Conservation (phyloP, 2,113 vertebrate genomes). For the Perognathus longimembris region DNA sequence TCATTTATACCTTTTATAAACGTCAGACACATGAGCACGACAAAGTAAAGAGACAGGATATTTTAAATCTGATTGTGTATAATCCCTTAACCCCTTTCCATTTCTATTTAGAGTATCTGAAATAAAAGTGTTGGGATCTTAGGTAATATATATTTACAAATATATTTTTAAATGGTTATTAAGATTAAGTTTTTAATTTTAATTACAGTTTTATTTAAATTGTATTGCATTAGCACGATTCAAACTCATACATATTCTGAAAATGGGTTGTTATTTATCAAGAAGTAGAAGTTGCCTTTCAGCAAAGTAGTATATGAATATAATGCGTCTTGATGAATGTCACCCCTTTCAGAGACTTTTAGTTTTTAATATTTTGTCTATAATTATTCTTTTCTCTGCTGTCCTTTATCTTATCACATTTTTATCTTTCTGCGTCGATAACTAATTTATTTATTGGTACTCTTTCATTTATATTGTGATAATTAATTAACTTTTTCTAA, state of each 20-base stretch:
- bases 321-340: too few species aligned
- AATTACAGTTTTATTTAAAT: constrained; percentile 4
- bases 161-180: background rate
- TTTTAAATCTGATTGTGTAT: constrained; percentile 33
- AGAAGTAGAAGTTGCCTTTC: too few species aligned
- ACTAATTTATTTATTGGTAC: background rate
- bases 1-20: background rate
- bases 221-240: background rate
- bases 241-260: background rate
- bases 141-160: background rate
- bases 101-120: background rate
- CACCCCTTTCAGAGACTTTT: too few species aligned
- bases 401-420: background rate
- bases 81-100: background rate
- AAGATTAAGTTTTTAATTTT: background rate
- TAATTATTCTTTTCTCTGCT: background rate
- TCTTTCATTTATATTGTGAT: constrained; percentile 2
- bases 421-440: background rate
- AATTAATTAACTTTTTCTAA: constrained; percentile 25
- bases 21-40: background rate
- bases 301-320: too few species aligned
- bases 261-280: too few species aligned
- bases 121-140: constrained; percentile 25
- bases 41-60: background rate
- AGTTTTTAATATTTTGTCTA: background rate